Percentiles rank a stretch among this genome's conserved stretches.
These are phyloP conservation scores for Polyommatus icarus DNA, from an alignment of 2,888 invertebrate genomes.

Conservation along the genomic window DNA sequence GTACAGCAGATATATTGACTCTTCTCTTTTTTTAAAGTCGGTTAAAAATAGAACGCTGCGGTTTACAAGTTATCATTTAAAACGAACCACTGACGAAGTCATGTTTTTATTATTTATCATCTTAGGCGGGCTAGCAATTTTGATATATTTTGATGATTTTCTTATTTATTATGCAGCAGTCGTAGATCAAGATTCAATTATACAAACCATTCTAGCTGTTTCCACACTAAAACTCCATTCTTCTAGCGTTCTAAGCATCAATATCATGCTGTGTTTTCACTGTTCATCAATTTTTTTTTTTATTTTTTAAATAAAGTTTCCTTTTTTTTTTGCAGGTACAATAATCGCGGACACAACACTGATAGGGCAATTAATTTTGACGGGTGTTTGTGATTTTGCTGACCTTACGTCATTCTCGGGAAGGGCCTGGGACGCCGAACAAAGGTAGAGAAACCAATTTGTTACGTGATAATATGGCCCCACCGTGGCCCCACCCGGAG, in stretches of 20 bases:
- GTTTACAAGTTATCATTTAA: too few species aligned
- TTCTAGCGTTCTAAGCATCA: too few species aligned
- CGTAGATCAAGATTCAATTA: too few species aligned
- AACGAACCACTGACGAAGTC: too few species aligned
- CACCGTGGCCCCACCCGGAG: constrained; percentile 37
- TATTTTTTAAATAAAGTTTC: background rate
- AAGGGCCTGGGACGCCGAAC: constrained; percentile 67
- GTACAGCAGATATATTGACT: background rate
- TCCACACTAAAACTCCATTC: too few species aligned
- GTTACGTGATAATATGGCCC: constrained; percentile 79
- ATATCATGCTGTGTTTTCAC: background rate
- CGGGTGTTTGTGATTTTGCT: constrained; percentile 41
- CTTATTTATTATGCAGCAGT: too few species aligned
- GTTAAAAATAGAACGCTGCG: too few species aligned
- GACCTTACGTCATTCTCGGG: constrained; percentile 57
- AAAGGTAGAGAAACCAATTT: constrained; percentile 80
- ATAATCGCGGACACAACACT: background rate
- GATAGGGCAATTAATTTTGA: constrained; percentile 25
- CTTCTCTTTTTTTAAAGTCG: too few species aligned
- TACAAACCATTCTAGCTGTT: too few species aligned
- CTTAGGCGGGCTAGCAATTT: too few species aligned
- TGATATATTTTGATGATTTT: too few species aligned
- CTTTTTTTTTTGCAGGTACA: constrained; percentile 41
- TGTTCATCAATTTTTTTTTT: background rate
- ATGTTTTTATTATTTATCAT: too few species aligned